A percentile compares a stretch with the other conserved stretches of the same genome.
These are phyloP conservation scores for Rhinopomastus cyanomelas DNA, from an alignment of 2,113 vertebrate species.

Conservation along the genomic window DNA sequence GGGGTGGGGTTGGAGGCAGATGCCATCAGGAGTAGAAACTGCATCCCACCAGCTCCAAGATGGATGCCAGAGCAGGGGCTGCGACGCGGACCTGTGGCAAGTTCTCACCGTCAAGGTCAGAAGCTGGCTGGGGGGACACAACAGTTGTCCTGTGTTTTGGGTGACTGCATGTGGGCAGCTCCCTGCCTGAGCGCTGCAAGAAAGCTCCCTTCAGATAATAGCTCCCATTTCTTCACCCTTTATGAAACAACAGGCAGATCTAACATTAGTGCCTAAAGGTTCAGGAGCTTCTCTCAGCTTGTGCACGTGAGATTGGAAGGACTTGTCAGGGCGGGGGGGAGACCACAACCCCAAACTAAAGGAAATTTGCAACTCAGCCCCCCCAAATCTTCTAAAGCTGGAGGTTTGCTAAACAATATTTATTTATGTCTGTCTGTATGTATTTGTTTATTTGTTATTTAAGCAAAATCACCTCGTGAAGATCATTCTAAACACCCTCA, in stretches of 20 bases:
- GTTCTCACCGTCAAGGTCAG: background rate
- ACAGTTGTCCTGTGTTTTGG: conserved; percentile 13
- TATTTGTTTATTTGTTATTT: background rate
- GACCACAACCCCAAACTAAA: background rate
- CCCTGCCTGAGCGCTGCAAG: background rate
- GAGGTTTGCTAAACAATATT: background rate
- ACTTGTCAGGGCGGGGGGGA: background rate
- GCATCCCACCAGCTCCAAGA: conserved; percentile 14
- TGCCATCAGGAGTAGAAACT: background rate
- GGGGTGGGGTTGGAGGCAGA: background rate
- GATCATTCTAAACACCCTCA: background rate
- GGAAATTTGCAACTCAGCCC: background rate
- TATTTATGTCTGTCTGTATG: too few relatives aligned
- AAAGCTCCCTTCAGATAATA: conserved; percentile 27
- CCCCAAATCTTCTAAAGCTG: background rate
- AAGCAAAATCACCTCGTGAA: background rate
- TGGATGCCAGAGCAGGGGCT: background rate
- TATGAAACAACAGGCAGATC: background rate
- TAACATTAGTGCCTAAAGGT: background rate
- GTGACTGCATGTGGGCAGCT: background rate
- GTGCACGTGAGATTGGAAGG: background rate
- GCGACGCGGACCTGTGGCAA: background rate
- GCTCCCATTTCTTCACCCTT: background rate
- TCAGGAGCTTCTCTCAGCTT: background rate
- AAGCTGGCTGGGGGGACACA: background rate